Base-by-base conservation (phyloP, 2,113 vertebrate genomes). In the Stegostoma tigrinum region DNA sequence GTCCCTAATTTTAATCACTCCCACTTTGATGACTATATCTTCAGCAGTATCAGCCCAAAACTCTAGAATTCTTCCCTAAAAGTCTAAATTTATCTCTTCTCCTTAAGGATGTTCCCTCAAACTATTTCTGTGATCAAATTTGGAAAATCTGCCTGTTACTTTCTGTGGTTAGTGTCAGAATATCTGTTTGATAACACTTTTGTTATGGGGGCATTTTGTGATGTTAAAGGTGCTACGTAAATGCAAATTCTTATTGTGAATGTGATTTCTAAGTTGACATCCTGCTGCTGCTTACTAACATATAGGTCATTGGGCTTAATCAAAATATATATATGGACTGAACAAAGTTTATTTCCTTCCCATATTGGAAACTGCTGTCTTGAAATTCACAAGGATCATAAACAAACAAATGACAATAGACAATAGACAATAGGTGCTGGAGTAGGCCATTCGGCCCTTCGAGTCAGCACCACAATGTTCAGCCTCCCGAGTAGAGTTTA, bases 301-400 rank as follows among this genome's bases (percentile, higher is more conserved):
- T 96, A 97, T 96, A 97, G 98, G 98, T 97, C 96, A 97, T 98
- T 96, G 64, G 30, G 48, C n/a, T 52, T n/a, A 91, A 15, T 91
- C 64, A 1, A 91, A 91, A 91, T 55, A 66, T 64, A n/a, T 55
- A 91, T 2, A 34, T 27, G 27, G 42, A 27, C 27, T 34, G 21
- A 55, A 89, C 8, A 89, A 61, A 27, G 24, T 93, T 66, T 94
- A 27, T 70, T 94, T 67, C 34, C 34, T 70, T 10, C 7, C 38
- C 38, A 45, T 45, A 24, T 94, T 70, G 23, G 19, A 94, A 70
- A 70, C 34, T 70, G 38, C 67, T 19, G 42, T 70, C 64, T 72
- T 38, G 24, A 14, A 24, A 94, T 48, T 48, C 93, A 68, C 23
- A 15, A 4, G 21, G 23, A 14, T 67, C 23, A 15, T 27, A 72